Evolutionary conservation across 2,113 vertebrate genomes (phyloP).

Genomic region (Calyptommatus sinebrachiatus): DNA sequence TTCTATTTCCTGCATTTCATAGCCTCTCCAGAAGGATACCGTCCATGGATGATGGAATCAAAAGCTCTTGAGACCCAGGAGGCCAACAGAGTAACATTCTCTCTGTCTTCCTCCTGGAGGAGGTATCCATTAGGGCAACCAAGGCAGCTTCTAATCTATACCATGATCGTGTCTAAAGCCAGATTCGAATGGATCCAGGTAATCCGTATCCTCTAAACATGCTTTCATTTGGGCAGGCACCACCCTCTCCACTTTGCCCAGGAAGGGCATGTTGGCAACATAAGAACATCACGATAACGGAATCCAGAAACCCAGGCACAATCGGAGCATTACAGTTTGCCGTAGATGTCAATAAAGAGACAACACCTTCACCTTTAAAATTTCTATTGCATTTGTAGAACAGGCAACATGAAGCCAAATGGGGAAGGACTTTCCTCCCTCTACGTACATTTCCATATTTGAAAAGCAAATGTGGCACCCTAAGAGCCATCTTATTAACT

Average conservation of each 20-base stretch:
- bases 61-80: background rate
- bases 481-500: background rate
- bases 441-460: conserved; percentile 6
- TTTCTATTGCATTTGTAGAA: background rate
- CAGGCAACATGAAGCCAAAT: background rate
- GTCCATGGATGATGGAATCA: background rate
- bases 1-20: no score
- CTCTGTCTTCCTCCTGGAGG: background rate
- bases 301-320: background rate
- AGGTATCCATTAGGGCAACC: background rate
- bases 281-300: background rate
- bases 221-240: no score
- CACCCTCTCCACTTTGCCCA: no score
- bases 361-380: background rate
- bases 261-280: no score
- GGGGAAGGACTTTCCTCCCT: background rate
- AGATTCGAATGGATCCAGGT: no score
- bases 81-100: background rate
- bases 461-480: background rate
- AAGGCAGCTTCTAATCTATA: no score
- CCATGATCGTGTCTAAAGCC: no score
- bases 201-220: no score
- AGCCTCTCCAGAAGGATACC: no score
- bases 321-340: background rate
- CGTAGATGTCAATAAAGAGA: background rate